Percentiles rank a stretch among this genome's conserved stretches.
These are phyloP conservation scores for Vanessa cardui DNA, from an alignment of 2,888 invertebrate species.

Conservation along the genomic window DNA sequence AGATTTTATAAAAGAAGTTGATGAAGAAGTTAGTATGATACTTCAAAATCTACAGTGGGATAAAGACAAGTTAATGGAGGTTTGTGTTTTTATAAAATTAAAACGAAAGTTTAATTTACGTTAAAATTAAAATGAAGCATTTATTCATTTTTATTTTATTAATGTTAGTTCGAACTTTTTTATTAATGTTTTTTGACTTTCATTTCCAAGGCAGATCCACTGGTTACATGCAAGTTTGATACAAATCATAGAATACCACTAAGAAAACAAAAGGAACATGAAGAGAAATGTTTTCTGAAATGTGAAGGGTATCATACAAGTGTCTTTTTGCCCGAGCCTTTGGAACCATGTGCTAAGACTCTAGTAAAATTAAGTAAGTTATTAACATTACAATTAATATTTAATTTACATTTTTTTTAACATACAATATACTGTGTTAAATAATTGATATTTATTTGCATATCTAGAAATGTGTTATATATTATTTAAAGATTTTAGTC, in stretches of 20 bases:
- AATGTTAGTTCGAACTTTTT: too few relatives aligned
- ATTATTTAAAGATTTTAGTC: too few relatives aligned
- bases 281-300: conserved; percentile 55
- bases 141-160: too few relatives aligned
- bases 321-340: conserved; percentile 60
- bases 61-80: conserved; percentile 58
- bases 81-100: conserved; percentile 39
- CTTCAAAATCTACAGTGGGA: conserved; percentile 74
- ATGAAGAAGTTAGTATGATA: conserved; percentile 66
- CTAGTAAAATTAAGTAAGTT: conserved; percentile 62
- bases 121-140: too few relatives aligned
- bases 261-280: conserved; percentile 53
- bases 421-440: too few relatives aligned
- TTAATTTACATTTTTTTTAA: too few relatives aligned
- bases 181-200: background rate
- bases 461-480: too few relatives aligned
- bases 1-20: conserved; percentile 53
- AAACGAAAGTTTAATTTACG: background rate
- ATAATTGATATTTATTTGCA: too few relatives aligned
- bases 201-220: conserved; percentile 47
- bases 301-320: conserved; percentile 56
- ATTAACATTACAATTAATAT: background rate
- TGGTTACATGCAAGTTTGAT: conserved; percentile 57
- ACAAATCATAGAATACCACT: conserved; percentile 56
- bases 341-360: conserved; percentile 50